phyloP scores from a whole-genome alignment of 2,888 invertebrate genomes.

The Anaspis maculata region DNA sequence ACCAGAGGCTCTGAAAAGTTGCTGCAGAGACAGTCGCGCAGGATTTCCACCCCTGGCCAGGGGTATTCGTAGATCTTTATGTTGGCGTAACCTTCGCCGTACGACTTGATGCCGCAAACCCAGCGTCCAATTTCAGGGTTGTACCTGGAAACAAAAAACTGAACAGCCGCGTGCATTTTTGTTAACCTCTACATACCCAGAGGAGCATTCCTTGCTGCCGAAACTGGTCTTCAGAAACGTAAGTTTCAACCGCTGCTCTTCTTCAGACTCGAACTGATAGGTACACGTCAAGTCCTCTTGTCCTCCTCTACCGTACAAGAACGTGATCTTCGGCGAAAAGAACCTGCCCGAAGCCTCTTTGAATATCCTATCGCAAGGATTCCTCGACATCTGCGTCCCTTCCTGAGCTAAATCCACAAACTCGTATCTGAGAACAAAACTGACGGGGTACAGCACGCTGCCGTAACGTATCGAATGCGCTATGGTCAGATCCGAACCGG shows the following conservation, averaged over 20 bases:
- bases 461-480: constrained; percentile 68
- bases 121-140: constrained; percentile 60
- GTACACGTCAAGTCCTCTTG: constrained; percentile 66
- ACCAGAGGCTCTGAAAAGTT: constrained; percentile 58
- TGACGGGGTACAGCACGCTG: constrained; percentile 70
- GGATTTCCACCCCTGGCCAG: constrained; percentile 58
- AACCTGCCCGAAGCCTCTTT: constrained; percentile 49
- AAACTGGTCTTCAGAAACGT: constrained; percentile 62
- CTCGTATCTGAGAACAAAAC: constrained; percentile 72
- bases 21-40: constrained; percentile 66
- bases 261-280: constrained; percentile 64
- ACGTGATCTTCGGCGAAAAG: constrained; percentile 70
- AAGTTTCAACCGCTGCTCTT: constrained; percentile 60
- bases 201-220: constrained; percentile 58
- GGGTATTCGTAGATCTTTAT: constrained; percentile 57
- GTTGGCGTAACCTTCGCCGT: constrained; percentile 28
- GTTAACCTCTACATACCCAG: too few relatives aligned
- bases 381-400: constrained; percentile 53
- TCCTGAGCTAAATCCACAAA: constrained; percentile 70
- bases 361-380: constrained; percentile 56
- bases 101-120: constrained; percentile 51
- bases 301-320: constrained; percentile 76
- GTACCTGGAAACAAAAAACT: too few relatives aligned
- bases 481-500: constrained; percentile 65
- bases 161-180: too few relatives aligned